phyloP scores from a whole-genome alignment of 1,140 invertebrate species.

The Sogatella furcifera region DNA sequence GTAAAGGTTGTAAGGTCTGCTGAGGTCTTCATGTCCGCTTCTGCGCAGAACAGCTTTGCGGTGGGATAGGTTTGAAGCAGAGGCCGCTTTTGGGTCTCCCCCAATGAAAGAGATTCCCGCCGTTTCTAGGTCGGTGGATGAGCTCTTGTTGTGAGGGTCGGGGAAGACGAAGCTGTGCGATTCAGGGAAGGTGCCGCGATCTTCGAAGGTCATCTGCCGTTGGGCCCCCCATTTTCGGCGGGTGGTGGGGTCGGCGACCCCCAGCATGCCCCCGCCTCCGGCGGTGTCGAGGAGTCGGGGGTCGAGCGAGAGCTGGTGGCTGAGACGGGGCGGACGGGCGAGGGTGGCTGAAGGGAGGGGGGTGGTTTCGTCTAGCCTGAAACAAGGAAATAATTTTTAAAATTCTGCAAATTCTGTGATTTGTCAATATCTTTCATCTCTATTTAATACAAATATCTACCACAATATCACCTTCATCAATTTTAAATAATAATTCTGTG shows the following conservation, averaged over 20 bases:
- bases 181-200: background rate
- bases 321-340: background rate
- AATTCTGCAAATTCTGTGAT: too few relatives aligned
- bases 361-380: too few relatives aligned
- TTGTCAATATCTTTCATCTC: too few relatives aligned
- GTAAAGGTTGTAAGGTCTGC: conserved; percentile 58
- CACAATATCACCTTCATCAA: too few relatives aligned
- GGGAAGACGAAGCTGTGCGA: conserved; percentile 24
- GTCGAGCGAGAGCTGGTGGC: conserved; percentile 20
- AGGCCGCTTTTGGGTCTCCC: background rate
- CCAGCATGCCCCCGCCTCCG: background rate
- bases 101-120: background rate
- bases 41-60: background rate
- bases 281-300: conserved; percentile 13
- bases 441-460: too few relatives aligned
- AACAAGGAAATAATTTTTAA: too few relatives aligned
- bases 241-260: too few relatives aligned
- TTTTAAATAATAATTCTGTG: too few relatives aligned
- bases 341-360: too few relatives aligned
- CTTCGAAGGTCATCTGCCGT: too few relatives aligned
- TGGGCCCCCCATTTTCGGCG: too few relatives aligned
- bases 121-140: background rate
- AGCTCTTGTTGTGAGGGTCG: conserved; percentile 7
- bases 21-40: conserved; percentile 45
- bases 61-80: too few relatives aligned